Evolutionary conservation across 1,140 invertebrate genomes (phyloP).

Genomic region (Heliconius melpomene): DNA sequence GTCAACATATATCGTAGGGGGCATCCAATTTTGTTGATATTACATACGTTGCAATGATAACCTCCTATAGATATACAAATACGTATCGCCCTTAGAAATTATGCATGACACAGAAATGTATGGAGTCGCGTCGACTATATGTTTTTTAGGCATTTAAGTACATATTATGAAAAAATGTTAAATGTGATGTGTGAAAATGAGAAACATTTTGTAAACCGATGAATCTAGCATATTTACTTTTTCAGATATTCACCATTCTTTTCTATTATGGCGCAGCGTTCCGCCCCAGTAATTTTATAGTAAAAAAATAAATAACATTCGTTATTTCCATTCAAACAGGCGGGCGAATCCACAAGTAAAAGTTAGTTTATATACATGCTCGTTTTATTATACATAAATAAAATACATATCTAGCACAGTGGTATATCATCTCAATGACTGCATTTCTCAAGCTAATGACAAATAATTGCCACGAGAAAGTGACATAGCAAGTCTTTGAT

Average conservation of each 20-base stretch:
- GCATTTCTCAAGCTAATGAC: conserved; percentile 6
- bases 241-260: no score
- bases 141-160: not conserved
- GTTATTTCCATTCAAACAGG: no score
- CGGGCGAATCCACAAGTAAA: no score
- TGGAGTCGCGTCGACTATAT: not conserved
- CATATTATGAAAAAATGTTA: not conserved
- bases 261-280: no score
- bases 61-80: conserved; percentile 17
- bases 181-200: no score
- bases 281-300: no score
- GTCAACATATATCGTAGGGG: not conserved
- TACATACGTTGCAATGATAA: conserved; percentile 17
- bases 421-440: not conserved
- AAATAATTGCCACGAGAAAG: not conserved
- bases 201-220: no score
- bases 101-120: not conserved
- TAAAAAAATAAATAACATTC: no score
- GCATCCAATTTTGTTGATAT: conserved; percentile 20
- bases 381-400: no score
- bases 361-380: no score
- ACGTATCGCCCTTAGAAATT: not conserved
- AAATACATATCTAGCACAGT: no score
- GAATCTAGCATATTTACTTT: no score
- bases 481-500: conserved; percentile 5